A percentile compares a stretch with the other conserved stretches of the same genome.
Evolutionary conservation across 2,113 vertebrate species (phyloP).

Genomic region (Rhynchomys soricoides): DNA sequence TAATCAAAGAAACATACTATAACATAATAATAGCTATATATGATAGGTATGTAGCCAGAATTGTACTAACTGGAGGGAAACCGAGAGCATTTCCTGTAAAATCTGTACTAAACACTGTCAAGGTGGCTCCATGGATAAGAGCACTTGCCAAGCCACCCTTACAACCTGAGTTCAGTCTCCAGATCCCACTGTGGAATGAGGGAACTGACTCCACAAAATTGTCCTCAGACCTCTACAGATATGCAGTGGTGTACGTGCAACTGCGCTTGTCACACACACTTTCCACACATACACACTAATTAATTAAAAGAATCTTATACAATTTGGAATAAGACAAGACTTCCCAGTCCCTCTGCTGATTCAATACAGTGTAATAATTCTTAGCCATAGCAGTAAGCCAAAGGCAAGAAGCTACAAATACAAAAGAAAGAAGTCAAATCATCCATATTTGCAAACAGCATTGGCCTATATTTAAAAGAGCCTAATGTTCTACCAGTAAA

Average conservation of each 20-base stretch:
- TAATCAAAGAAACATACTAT: no score
- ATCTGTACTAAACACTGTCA: neutral
- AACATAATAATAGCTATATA: neutral
- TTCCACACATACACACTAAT: neutral
- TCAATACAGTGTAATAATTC: neutral
- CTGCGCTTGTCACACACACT: neutral
- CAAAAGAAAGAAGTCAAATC: neutral
- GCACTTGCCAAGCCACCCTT: neutral
- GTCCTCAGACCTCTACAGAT: neutral
- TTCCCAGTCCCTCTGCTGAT: neutral
- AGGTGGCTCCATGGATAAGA: neutral
- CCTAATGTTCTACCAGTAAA: neutral
- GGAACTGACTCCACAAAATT: neutral
- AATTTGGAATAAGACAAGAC: neutral
- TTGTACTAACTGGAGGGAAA: neutral
- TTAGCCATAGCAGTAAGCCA: neutral
- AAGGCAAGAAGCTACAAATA: neutral
- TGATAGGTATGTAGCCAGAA: neutral
- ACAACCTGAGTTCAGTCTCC: neutral
- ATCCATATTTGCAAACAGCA: neutral
- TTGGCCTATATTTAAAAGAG: neutral
- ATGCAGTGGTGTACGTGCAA: neutral
- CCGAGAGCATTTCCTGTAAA: neutral
- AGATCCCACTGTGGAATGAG: neutral
- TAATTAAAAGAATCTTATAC: neutral